phyloP scores from a whole-genome alignment of 2,113 vertebrate genomes.

The Pollachius pollachius region DNA sequence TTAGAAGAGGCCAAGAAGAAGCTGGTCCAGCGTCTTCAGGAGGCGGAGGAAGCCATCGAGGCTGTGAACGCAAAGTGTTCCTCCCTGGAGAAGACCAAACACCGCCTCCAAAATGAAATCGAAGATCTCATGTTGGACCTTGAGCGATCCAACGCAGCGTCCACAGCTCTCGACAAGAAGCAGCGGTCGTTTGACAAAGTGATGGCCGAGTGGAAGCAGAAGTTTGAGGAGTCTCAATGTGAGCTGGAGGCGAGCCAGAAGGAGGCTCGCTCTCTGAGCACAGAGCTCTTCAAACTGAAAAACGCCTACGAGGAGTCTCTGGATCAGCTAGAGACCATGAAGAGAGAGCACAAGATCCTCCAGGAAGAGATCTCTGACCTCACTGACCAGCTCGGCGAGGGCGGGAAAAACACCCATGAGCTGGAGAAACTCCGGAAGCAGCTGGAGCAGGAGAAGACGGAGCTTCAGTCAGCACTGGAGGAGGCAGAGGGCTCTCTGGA shows the following conservation, averaged over 20 bases:
- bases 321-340: constrained; percentile 79
- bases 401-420: constrained; percentile 80
- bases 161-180: constrained; percentile 85
- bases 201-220: constrained; percentile 90
- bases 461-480: constrained; percentile 86
- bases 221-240: constrained; percentile 88
- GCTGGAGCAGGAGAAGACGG: constrained; percentile 84
- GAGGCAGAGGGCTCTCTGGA: constrained; percentile 91
- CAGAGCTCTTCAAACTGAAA: constrained; percentile 91
- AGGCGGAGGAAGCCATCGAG: constrained; percentile 85
- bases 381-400: constrained; percentile 82
- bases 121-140: constrained; percentile 92
- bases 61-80: constrained; percentile 91
- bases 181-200: constrained; percentile 91
- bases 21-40: constrained; percentile 87
- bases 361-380: constrained; percentile 87
- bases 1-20: constrained; percentile 95
- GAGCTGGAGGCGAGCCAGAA: constrained; percentile 91
- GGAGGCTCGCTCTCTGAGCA: constrained; percentile 86
- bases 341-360: constrained; percentile 67
- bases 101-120: constrained; percentile 89
- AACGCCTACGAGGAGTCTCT: constrained; percentile 89
- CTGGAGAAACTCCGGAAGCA: constrained; percentile 86
- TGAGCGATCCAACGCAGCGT: constrained; percentile 77
- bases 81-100: constrained; percentile 92